Evolutionary conservation across 2,113 vertebrate genomes (phyloP), one percentile per base, ranked within the genome.

Genomic region (Arizona elegans): DNA sequence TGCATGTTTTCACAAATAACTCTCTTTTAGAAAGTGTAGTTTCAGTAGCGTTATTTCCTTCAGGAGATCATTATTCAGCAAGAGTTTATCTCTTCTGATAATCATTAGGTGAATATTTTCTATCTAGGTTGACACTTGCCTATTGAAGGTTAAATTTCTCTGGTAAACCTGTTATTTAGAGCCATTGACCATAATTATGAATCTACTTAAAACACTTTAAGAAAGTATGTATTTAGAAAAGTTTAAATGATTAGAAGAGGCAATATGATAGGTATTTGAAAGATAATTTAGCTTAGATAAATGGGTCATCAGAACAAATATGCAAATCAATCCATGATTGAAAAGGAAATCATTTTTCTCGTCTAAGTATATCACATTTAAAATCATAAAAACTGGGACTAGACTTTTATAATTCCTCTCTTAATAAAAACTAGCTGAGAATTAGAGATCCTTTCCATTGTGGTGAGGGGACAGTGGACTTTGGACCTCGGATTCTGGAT

Each of bases 221-320:
- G 92, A 89, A 91, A 89, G 91, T 90, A 86, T 13, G 89, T 54
- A 53, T 11, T 11, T 21, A 62, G 59, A 85, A 75, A 75, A 88
- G 13, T 88, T 87, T 89, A 86, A 96, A 91, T 92, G 95, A 94
- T 50, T 94, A 92, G 87, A 70, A 58, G 5, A 52, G 65, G 50
- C 17, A 29, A 38, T 56, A 47, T 93, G 92, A 19, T 43, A 43
- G 17, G 33, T 93, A 56, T 56, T 54, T 92, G 58, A 47, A 90
- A 91, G 65, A 75, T 75, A 75, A 81, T 1, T 19, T 38, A 81
- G 70, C 10, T 65, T n/a, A 65, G 62, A 75, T 17, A 33, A 90
- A 91, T 29, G 26, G n/a, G 9, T 50, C 29, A n/a, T 43, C 17
- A 91, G 70, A 47, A 29, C 21, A 70, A 3, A 21, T 89, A 43